Conservation (phyloP, 2,888 invertebrate genomes). For the Plutella xylostella region DNA sequence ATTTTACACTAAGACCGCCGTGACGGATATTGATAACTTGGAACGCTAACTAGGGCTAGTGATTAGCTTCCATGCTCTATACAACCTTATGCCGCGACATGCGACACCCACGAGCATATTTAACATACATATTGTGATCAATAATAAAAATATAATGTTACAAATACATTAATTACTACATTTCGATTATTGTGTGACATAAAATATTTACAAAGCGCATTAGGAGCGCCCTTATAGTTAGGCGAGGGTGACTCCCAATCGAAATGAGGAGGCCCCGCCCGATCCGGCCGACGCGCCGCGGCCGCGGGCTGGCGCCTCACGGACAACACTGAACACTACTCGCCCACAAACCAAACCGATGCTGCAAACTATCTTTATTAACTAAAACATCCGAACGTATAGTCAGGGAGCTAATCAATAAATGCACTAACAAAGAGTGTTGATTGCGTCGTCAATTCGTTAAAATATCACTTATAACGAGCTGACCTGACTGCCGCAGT, state of each 20-base stretch:
- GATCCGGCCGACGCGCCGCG: no score
- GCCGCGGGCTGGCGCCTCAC: slow-evolving; percentile 7
- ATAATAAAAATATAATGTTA: slow-evolving; percentile 70
- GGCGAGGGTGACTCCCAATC: slow-evolving; percentile 52
- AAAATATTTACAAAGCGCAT: slow-evolving; percentile 67
- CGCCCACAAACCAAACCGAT: slow-evolving; percentile 18
- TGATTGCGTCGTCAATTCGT: slow-evolving; percentile 49
- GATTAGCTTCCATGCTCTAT: background rate
- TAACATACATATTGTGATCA: slow-evolving; percentile 65
- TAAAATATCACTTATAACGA: slow-evolving; percentile 34
- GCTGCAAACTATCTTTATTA: slow-evolving; percentile 53
- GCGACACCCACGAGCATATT: slow-evolving; percentile 34
- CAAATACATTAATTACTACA: slow-evolving; percentile 67
- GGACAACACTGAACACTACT: no score
- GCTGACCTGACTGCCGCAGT: slow-evolving; percentile 41
- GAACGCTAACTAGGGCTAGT: slow-evolving; percentile 4
- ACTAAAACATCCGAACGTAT: slow-evolving; percentile 53
- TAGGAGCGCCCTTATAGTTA: slow-evolving; percentile 53
- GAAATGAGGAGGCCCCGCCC: slow-evolving; percentile 25
- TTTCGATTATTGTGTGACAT: slow-evolving; percentile 68
- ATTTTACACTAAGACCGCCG: slow-evolving; percentile 43
- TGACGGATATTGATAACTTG: slow-evolving; percentile 29
- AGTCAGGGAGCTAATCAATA: slow-evolving; percentile 54
- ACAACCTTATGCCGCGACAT: background rate
- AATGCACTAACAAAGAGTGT: slow-evolving; percentile 50